Conservation (phyloP, 2,888 invertebrate species). For the Homarus gammarus region DNA sequence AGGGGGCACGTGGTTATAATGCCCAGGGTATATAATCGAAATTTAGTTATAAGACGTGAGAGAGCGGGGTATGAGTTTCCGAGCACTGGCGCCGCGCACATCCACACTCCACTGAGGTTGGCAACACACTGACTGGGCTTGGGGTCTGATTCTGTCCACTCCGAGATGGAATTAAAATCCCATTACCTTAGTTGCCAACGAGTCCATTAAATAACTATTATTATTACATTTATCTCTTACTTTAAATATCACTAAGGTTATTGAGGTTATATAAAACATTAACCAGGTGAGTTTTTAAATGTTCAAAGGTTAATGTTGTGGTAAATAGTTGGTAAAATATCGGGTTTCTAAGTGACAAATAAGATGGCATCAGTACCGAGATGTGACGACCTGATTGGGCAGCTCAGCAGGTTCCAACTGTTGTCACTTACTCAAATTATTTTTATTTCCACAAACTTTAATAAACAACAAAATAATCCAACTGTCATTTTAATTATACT, state of each 20-base stretch:
- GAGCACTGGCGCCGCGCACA: neutral
- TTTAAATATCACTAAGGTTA: neutral
- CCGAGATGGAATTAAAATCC: conserved; percentile 15
- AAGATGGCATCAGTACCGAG: neutral
- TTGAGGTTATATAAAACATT: neutral
- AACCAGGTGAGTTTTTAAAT: neutral
- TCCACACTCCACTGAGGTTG: neutral
- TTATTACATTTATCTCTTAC: neutral
- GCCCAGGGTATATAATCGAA: neutral
- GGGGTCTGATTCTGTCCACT: neutral
- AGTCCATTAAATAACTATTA: neutral
- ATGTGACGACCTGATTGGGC: neutral
- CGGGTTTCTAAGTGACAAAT: neutral
- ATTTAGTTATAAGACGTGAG: neutral
- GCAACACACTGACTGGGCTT: neutral
- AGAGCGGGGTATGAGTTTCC: neutral
- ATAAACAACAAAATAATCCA: no score
- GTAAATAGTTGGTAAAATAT: neutral
- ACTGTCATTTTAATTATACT: no score
- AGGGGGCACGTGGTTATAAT: neutral
- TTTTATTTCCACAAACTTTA: neutral
- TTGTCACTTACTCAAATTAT: neutral
- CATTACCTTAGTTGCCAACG: neutral
- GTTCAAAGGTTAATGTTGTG: neutral
- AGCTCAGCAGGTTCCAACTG: neutral